These are phyloP conservation scores for Melieria picta DNA, from an alignment of 2,888 invertebrate genomes.

Conservation along the genomic window DNA sequence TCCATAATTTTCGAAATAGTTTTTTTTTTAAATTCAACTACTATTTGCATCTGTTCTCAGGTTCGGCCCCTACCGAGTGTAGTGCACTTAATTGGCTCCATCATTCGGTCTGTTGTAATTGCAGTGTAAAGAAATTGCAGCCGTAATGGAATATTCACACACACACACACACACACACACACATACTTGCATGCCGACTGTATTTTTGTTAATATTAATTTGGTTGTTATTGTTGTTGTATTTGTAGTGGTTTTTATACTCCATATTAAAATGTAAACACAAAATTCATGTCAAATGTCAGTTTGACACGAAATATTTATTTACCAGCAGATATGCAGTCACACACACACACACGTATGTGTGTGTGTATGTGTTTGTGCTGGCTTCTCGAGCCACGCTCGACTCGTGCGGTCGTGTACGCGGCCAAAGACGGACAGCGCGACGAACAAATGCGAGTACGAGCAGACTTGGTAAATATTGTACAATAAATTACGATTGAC, in stretches of 20 bases:
- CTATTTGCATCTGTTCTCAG: too few species aligned
- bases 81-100: neutral
- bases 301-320: constrained; percentile 61
- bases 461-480: constrained; percentile 30
- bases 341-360: constrained; percentile 1
- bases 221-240: constrained; percentile 21
- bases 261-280: constrained; percentile 61
- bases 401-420: constrained; percentile 17
- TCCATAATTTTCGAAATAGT: too few species aligned
- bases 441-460: neutral
- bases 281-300: constrained; percentile 62
- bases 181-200: neutral
- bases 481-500: constrained; percentile 33
- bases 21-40: too few species aligned
- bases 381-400: neutral
- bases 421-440: constrained; percentile 18
- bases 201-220: constrained; percentile 5
- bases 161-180: too few species aligned
- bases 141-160: neutral
- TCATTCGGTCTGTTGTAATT: neutral
- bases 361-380: neutral
- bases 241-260: constrained; percentile 18
- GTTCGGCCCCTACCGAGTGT: neutral
- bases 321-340: constrained; percentile 42
- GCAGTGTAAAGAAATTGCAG: constrained; percentile 7